Base-by-base conservation (phyloP, 2,888 invertebrate genomes). In the Eilema sororculum region DNA sequence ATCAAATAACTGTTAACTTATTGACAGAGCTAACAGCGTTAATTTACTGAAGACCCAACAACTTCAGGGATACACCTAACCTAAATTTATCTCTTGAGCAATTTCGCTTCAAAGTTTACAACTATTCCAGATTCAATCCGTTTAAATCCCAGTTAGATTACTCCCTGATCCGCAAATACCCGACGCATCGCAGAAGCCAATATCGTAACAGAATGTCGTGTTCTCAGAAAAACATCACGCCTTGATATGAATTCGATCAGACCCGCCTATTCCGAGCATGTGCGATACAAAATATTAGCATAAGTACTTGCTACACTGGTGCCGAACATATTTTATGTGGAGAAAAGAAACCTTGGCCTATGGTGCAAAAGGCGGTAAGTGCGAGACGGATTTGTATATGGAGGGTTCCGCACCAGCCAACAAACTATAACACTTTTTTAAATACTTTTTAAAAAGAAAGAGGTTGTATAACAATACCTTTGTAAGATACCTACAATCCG, bases 231-330 rank as follows among this genome's bases (percentile, higher is more conserved):
- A 83, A 52, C 78, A 82, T 81, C 82, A 81, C 83, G 77, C 75
- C 84, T 82, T 85, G 84, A 87, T 86, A 87, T 85, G 91, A 90
- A 91, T 86, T 89, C 89, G 87, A 91, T 91, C 86, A 86, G 79
- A 22, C 77, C 77, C 72, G 81, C 81, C 82, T 85, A 82, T 86
- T 84, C 82, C 82, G 75, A 79, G 80, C 87, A 86, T 84, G 87
- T 80, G 86, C 84, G 84, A 90, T 89, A 91, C 90, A 91, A 89
- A 87, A 86, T 87, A 89, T 91, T 91, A 90, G 87, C 90, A 90
- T 90, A 90, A 70, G 60, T 83, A 87, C 85, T 86, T 80, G 81
- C 80, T 80, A 81, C 82, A 83, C 78, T 74, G 81, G 79, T 84
- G 82, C 71, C 75, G 73, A 78, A 78, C 84, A 86, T 89, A 87